Evolutionary conservation across 2,797 vertebrate genomes (phyloP), one percentile per base, ranked within the genome.

Genomic region (Neomorphus geoffroyi): DNA sequence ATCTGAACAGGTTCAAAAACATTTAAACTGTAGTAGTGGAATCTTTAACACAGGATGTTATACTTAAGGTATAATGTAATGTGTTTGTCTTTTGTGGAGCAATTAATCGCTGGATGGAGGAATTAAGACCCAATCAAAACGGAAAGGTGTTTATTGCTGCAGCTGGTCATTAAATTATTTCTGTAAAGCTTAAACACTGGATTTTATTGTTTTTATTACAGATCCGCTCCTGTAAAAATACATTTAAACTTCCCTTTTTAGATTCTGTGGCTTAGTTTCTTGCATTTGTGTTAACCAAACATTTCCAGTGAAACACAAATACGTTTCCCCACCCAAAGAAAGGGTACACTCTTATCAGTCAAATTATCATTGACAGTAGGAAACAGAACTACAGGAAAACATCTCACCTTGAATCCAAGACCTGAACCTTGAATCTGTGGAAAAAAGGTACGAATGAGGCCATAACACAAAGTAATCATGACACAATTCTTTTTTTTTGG

Each of bases 111-210:
- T 95, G 88, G 77, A 92, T 69, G 33, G 87, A 87, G 61, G 56
- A 93, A 88, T 93, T 95, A 92, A 96, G 92, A 96, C 80, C 96
- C 90, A 94, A 94, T 95, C 95, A 97, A 96, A 97, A 97, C 0
- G 37, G 72, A 96, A 95, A 87, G 90, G 92, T 94, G 94, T 96
- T 97, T 96, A 94, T 92, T 95, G 94, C 92, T 96, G 94, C 92
- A 95, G 93, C 93, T 96, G 94, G 94, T 94, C 88, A 94, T 96
- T 94, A 96, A 96, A 92, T 94, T 94, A 97, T 96, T 92, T 93
- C 95, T 96, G 75, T 92, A 94, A 95, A 95, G 82, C 84, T 94
- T 96, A 96, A 96, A 88, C 92, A 94, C 53, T 92, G 81, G 79
- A 75, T 94, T 96, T 96, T 94, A 95, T 84, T 95, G 92, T 88